A percentile compares a stretch with the other conserved stretches of the same genome.
Conservation (phyloP, 2,888 invertebrate genomes). For the Drosophila sordidula region DNA sequence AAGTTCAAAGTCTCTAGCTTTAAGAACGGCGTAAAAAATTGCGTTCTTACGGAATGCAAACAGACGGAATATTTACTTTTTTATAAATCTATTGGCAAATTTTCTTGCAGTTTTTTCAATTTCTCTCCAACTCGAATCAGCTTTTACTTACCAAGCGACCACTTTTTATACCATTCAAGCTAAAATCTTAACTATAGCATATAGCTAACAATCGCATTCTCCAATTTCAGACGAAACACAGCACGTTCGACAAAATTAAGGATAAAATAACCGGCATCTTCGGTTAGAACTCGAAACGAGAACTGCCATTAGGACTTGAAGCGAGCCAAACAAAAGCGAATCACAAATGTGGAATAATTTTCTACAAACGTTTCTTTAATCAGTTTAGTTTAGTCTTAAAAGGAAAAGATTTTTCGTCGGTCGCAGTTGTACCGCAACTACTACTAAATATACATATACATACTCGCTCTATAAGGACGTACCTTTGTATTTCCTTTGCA, state of each 20-base stretch:
- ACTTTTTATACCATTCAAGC: no score
- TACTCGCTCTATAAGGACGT: slow-evolving; percentile 58
- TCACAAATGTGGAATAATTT: slow-evolving; percentile 24
- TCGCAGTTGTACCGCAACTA: slow-evolving; percentile 37
- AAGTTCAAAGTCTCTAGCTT: no score
- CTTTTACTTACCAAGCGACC: no score
- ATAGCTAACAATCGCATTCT: background rate
- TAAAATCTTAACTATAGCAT: no score
- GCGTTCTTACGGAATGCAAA: no score
- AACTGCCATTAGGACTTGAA: slow-evolving; percentile 59
- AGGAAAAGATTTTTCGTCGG: slow-evolving; percentile 32
- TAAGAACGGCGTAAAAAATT: no score
- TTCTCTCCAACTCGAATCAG: no score
- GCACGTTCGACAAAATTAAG: slow-evolving; percentile 70
- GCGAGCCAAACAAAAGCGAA: slow-evolving; percentile 16
- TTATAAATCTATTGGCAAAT: no score
- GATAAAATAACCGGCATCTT: slow-evolving; percentile 68
- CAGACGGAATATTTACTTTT: no score
- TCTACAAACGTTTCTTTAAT: slow-evolving; percentile 66
- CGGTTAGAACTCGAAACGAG: slow-evolving; percentile 44
- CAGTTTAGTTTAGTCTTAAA: slow-evolving; percentile 63
- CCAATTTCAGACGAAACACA: slow-evolving; percentile 63
- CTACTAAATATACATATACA: slow-evolving; percentile 46
- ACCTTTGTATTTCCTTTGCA: slow-evolving; percentile 49
- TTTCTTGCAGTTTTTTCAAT: no score